Evolutionary conservation across 2,888 invertebrate genomes (phyloP), one percentile per base, ranked within the genome.

Genomic region (Formica aserva): DNA sequence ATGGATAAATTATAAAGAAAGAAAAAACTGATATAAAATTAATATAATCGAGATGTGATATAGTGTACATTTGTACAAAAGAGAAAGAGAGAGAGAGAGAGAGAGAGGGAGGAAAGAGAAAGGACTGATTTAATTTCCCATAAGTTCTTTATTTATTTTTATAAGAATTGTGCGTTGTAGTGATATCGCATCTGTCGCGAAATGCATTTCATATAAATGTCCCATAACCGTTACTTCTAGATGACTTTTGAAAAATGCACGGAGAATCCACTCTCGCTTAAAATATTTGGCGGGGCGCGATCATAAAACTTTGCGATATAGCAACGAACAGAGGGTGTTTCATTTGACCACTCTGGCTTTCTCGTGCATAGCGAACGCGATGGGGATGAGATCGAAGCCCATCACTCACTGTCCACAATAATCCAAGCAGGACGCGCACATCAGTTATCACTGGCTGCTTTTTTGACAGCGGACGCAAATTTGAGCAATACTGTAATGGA

Each of bases 391-490:
- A 80, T 85, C 78, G 85, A 83, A 83, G 78, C 82, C 87, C 91
- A 91, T 90, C 91, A 86, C 85, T 90, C 90, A 90, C 85, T 88
- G 90, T 91, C 90, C 83, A 88, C 80, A 88, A 76, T 84, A 86
- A 87, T 85, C 86, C 89, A 84, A 85, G 88, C 87, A 84, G 83
- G 76, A 85, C 86, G 69, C 80, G 87, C 89, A 86, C 90, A 92
- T 91, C 92, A 88, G 89, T 92, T 91, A 88, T 89, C 91, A 86
- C 88, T 86, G 84, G 84, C 66, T 67, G 82, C 84, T 87, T 88
- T 83, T 85, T 90, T 82, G 85, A 76, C 72, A 76, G 72, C 76
- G 63, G 72, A 76, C 86, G 82, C 86, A 88, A 90, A 90, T 86
- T 87, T 85, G 80, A 86, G 78, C 77, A 52, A 41, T 48, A 57